These are phyloP conservation scores for Chrysaora quinquecirrha DNA, from an alignment of 30 jellyfish, hydroid and myxozoan genomes.

Conservation along the genomic window DNA sequence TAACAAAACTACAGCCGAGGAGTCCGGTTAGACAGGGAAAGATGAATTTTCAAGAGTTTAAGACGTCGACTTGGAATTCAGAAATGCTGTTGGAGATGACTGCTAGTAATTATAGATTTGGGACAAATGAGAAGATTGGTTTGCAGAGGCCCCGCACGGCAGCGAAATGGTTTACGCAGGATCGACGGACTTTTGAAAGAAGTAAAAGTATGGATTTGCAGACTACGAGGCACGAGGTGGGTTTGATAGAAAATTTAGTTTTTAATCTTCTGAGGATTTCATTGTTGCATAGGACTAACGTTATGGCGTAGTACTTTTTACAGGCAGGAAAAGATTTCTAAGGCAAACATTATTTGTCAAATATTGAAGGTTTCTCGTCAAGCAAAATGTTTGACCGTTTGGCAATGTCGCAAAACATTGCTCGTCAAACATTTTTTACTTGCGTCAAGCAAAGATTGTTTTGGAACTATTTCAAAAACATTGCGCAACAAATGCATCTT, in stretches of 20 bases:
- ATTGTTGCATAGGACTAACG: background rate
- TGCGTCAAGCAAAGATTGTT: no score
- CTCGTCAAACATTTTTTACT: no score
- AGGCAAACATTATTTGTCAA: no score
- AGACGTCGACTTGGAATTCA: slow-evolving; percentile 42
- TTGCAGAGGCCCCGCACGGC: background rate
- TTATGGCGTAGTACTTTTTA: background rate
- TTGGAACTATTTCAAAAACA: no score
- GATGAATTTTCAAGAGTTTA: background rate
- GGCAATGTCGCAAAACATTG: no score
- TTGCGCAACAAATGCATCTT: no score
- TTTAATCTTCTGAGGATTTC: no score
- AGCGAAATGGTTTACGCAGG: background rate
- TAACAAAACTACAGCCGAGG: background rate
- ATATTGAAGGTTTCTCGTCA: no score
- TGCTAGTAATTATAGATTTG: background rate
- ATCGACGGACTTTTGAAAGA: background rate
- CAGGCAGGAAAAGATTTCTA: background rate
- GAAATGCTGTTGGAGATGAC: slow-evolving; percentile 48
- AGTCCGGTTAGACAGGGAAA: background rate
- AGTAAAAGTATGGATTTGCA: background rate
- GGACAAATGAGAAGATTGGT: background rate
- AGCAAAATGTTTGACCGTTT: no score
- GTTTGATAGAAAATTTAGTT: no score
- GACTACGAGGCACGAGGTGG: no score